Base-by-base conservation (phyloP, 1,140 invertebrate genomes). In the Megathymus violae region DNA sequence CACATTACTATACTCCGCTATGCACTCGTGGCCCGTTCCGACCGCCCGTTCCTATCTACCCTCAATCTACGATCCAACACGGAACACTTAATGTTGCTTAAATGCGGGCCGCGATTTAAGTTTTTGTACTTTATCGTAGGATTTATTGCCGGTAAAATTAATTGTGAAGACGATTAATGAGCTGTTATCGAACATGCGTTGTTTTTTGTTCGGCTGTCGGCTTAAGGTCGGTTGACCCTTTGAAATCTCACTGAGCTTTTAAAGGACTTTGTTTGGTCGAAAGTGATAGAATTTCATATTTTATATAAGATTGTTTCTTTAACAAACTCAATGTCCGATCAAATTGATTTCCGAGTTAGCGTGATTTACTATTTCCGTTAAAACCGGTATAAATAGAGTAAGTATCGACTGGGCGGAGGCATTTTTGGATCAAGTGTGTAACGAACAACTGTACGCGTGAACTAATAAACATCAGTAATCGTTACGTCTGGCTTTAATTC, bases 11-110 rank as follows among this genome's bases (percentile, higher is more conserved):
- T n/a, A n/a, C n/a, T 43, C 11, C 46, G 22, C 46, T 31, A 1
- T 1, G n/a, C 11, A 10, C 13, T n/a, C 9, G 9, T 16, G 2
- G 4, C 52, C 44, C 19, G 19, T n/a, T 0, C 52, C 52, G 43
- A 27, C 3, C 22, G 10, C 25, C 40, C 14, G n/a, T 31, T 34
- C 40, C 52, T 85, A 88, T 88, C 85, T 78, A 74, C 85, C 82
- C 81, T 80, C 72, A 74, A 88, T 87, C 82, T 79, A 46, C 62
- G 67, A 71, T 75, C 75, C 73, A 76, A 78, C 85, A 80, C 80
- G 78, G 64, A 73, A 80, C 74, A 76, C 78, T 82, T 82, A 86
- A 86, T 83, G 80, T 63, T 69, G 60, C 71, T 70, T 69, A 73
- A 78, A 72, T 71, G 64, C 70, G 69, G 67, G 69, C 67, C 65